Evolutionary conservation across 2,888 invertebrate species (phyloP), one percentile per base, ranked within the genome.

Genomic region (Apodemia duryi): DNA sequence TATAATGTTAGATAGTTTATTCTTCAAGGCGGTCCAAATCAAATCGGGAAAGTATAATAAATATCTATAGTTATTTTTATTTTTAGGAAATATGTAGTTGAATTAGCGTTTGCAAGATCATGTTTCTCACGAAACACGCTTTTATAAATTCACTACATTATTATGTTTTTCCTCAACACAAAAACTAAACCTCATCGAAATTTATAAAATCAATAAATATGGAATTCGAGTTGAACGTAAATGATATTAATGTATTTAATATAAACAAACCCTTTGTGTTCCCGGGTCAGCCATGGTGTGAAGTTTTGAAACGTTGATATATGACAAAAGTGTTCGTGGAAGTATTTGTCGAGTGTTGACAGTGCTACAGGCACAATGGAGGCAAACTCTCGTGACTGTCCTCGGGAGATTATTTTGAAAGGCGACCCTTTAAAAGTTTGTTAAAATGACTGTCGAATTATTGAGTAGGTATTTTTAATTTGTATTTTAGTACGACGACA

Each of bases 341-440:
- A 91, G 77, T 74, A 75, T 73, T 60, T 49, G 41, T 81, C 70
- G 69, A 90, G 90, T 91, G 89, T 91, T 91, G 85, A 88, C 85
- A 75, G 80, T 77, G 79, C 78, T 76, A 74, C 77, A 75, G 71
- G 77, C 78, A 91, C 89, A 91, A 91, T 86, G 79, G 81, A 70
- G 67, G 76, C 83, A 91, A 91, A 90, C 89, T 86, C 77, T 49
- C 32, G 68, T 71, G 72, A 69, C 76, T 73, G 75, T 81, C 77
- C 78, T 77, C 78, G 77, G 76, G 75, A 79, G 86, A 90, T 90
- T 89, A 89, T 85, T 86, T 79, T 77, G 78, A 83, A 81, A 83
- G 79, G 76, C 73, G 74, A 78, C 75, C 78, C 79, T 72, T 76
- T 63, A 68, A 73, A 75, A 77, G 85, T 87, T 86, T 87, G 81